These are phyloP conservation scores for Valencia hispanica DNA, from an alignment of 2,797 vertebrate species.

Conservation along the genomic window DNA sequence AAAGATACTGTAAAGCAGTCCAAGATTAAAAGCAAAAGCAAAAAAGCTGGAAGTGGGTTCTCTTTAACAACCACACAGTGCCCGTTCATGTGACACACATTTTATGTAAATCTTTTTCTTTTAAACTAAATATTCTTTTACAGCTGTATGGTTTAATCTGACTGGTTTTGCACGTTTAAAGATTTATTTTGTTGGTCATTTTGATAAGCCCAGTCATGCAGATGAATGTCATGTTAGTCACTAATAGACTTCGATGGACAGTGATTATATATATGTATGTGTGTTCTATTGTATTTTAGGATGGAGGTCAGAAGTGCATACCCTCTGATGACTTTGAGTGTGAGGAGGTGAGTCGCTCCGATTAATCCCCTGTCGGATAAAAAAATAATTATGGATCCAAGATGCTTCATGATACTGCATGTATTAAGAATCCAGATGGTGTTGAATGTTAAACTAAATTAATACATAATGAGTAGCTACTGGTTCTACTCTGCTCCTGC, in stretches of 20 bases:
- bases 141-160: no score
- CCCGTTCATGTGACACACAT: no score
- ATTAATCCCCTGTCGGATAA: conserved; percentile 7
- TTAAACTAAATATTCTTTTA: not conserved
- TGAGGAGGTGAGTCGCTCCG: conserved; percentile 66
- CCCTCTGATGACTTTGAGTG: conserved; percentile 78
- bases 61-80: not conserved
- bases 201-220: not conserved
- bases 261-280: not conserved
- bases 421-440: not conserved
- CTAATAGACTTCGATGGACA: not conserved
- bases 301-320: conserved; percentile 76
- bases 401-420: not conserved
- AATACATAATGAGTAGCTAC: not conserved
- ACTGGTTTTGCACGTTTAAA: not conserved
- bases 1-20: not conserved
- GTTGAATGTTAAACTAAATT: not conserved
- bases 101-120: not conserved
- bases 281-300: conserved; percentile 64
- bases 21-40: not conserved
- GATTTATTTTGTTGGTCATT: not conserved
- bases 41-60: not conserved
- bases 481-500: not conserved
- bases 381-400: not conserved
- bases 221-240: not conserved